These are phyloP conservation scores for Cricetomys ansorgei DNA, from an alignment of 2,113 vertebrate species.

Conservation along the genomic window DNA sequence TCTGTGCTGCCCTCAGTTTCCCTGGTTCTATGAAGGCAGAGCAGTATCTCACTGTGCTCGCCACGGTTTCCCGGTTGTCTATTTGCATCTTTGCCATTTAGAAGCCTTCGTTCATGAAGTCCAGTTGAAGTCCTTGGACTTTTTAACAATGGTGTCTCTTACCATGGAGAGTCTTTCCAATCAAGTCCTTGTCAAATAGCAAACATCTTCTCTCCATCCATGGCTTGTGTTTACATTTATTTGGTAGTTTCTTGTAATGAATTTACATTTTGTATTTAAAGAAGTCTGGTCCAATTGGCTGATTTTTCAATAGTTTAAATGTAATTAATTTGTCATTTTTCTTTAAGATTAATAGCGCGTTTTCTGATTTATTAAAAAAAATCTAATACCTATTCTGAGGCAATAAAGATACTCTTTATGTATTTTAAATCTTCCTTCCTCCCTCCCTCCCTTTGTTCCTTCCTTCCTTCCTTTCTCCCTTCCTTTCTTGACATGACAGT, in stretches of 20 bases:
- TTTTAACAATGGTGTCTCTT: not conserved
- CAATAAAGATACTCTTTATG: not conserved
- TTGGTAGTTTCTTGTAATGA: conserved; percentile 11
- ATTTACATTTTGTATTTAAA: conserved; percentile 9
- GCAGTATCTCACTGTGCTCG: not conserved
- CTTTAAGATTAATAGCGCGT: not conserved
- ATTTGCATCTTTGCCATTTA: not conserved
- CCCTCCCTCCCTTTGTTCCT: too few species aligned
- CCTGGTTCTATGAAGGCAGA: fast-evolving
- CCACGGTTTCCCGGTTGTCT: not conserved
- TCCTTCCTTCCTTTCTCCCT: too few species aligned
- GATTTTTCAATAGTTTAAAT: not conserved
- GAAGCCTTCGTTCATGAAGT: not conserved
- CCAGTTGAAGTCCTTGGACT: not conserved
- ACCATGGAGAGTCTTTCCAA: not conserved
- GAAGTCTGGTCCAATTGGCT: not conserved
- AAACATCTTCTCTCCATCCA: not conserved
- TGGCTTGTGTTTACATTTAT: not conserved
- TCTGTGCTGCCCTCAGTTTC: not conserved
- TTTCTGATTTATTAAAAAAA: conserved; percentile 21
- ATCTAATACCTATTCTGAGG: not conserved
- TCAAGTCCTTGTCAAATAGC: not conserved
- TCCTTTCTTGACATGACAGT: too few species aligned
- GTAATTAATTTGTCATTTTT: not conserved
- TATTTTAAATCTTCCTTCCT: not conserved